Evolutionary conservation across 2,797 vertebrate species (phyloP).

Genomic region (Anguilla pacifica): DNA sequence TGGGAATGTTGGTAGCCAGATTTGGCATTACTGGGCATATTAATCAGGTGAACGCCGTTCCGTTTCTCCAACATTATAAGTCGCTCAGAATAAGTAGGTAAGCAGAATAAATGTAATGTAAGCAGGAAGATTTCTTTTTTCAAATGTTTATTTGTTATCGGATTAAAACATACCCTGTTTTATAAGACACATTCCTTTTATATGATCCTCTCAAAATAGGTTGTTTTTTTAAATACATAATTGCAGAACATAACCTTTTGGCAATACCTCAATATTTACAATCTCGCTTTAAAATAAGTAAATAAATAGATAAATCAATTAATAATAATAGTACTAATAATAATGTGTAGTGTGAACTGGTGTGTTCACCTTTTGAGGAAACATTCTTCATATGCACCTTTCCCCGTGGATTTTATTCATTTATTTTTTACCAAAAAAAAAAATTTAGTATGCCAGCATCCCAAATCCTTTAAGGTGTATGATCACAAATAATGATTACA

Average conservation of each 20-base stretch:
- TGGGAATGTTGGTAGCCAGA: no score
- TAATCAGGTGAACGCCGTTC: background rate
- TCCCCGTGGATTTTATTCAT: background rate
- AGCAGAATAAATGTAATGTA: background rate
- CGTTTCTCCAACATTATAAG: background rate
- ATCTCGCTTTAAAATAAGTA: background rate
- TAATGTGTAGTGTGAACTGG: background rate
- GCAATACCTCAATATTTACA: background rate
- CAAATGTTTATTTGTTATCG: slow-evolving; percentile 6
- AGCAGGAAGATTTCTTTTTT: background rate
- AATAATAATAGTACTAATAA: background rate
- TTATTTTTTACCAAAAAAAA: background rate
- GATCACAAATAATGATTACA: no score
- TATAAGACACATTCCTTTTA: slow-evolving; percentile 7
- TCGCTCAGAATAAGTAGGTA: background rate
- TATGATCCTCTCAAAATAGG: slow-evolving; percentile 10
- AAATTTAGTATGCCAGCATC: no score
- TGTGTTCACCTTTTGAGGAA: background rate
- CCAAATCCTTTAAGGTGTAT: no score
- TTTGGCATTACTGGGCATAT: no score
- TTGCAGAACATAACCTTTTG: background rate
- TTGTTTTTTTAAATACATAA: background rate
- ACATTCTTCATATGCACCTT: background rate
- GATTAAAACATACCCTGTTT: slow-evolving; percentile 32
- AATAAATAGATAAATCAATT: background rate